These are phyloP conservation scores for Echiichthys vipera DNA, from an alignment of 2,797 vertebrate species.

Conservation along the genomic window DNA sequence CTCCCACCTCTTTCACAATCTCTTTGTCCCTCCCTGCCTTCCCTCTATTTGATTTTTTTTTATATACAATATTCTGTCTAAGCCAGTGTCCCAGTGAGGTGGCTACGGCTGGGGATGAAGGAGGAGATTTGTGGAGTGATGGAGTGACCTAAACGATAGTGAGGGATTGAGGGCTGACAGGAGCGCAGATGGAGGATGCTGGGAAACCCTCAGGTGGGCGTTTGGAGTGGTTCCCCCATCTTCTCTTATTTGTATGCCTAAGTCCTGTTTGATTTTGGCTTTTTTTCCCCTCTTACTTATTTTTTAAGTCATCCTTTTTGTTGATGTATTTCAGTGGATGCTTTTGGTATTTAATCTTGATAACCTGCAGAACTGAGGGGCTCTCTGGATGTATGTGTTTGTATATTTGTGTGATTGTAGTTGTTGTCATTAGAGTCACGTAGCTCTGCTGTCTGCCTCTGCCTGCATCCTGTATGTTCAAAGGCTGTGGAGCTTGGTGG, in stretches of 20 bases:
- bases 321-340: slow-evolving; percentile 28
- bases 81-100: slow-evolving; percentile 60
- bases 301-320: slow-evolving; percentile 30
- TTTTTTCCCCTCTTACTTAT: slow-evolving; percentile 32
- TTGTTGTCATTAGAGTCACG: slow-evolving; percentile 77
- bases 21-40: slow-evolving; percentile 68
- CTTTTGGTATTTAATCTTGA: slow-evolving; percentile 53
- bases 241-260: slow-evolving; percentile 28
- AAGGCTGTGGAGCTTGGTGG: slow-evolving; percentile 63
- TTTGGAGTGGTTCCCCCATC: slow-evolving; percentile 42
- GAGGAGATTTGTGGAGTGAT: slow-evolving; percentile 47
- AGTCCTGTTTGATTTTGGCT: slow-evolving; percentile 8
- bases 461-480: slow-evolving; percentile 73
- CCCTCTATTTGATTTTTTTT: slow-evolving; percentile 49
- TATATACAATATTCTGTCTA: slow-evolving; percentile 41
- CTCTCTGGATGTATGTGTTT: slow-evolving; percentile 42
- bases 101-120: slow-evolving; percentile 41
- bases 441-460: slow-evolving; percentile 69
- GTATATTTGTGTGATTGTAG: slow-evolving; percentile 49
- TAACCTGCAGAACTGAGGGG: slow-evolving; percentile 51
- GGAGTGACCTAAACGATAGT: slow-evolving; percentile 52
- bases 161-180: slow-evolving; percentile 50
- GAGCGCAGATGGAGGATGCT: slow-evolving; percentile 69
- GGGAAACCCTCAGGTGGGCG: slow-evolving; percentile 79
- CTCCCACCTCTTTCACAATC: slow-evolving; percentile 60